Evolutionary conservation across 30 jellyfish, hydroid and myxozoan species (phyloP), one percentile per base, ranked within the genome.

Genomic region (Aurelia coerulea): DNA sequence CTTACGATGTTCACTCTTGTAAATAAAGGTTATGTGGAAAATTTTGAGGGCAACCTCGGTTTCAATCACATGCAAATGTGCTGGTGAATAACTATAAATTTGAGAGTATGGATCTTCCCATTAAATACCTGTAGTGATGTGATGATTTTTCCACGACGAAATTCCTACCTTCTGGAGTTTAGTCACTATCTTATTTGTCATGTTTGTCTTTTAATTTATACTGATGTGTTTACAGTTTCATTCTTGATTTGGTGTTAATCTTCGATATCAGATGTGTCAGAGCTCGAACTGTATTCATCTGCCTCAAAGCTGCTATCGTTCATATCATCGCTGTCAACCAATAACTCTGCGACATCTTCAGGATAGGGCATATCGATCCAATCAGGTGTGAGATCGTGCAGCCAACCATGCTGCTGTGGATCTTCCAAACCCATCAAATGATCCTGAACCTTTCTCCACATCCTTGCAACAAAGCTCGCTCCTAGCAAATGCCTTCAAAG

Each of bases 391-490:
- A 72, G 66, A 50, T 72, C 82, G 34, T 72, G 65, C 4, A 72
- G 66, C 66, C 82, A 72, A 72, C 82, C 82, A 72, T 50, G 4
- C 82, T 72, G 29, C 82, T 72, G 66, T 1, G 82, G 69, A 35
- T 72, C 33, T 72, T 35, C 31, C 66, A 50, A 72, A 72, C 11
- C 2, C 82, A 72, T 31, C 66, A 31, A 16, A 72, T 1, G 66
- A 72, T 72, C 66, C 66, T 72, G 82, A 19, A 33, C 82, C 82
- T 72, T 59, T 59, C 83, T 56, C 81, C 89, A 78, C 89, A 78
- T 75, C n/a, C 84, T 59, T 62, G 89, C 89, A 59, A 65, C 90
- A 46, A 42, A 80, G 84, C 39, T 65, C 19, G 90, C 76, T 80
- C 90, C 51, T 66, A 66, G 18, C 46, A 62, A 71, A 64, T 41